Conservation (phyloP, 1,140 invertebrate genomes). For the Pogonomyrmex barbatus region DNA sequence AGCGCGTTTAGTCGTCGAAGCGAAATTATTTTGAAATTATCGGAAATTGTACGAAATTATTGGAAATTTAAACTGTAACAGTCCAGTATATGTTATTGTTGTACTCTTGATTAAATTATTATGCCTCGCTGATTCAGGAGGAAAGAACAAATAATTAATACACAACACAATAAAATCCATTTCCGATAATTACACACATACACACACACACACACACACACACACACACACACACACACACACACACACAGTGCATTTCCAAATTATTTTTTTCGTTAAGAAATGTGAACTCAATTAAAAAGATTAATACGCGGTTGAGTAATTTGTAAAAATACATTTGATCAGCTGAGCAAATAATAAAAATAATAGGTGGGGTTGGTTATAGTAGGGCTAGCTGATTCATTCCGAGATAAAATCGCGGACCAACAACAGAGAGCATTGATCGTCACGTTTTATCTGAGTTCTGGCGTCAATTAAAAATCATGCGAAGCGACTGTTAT, state of each 20-base stretch:
- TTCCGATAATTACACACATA: background rate
- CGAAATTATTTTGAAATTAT: constrained; percentile 6
- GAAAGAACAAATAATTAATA: constrained; percentile 25
- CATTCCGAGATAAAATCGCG: constrained; percentile 28
- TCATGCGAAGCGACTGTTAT: constrained; percentile 22
- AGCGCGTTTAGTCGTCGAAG: background rate
- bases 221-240: no score
- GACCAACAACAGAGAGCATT: background rate
- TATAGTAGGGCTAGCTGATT: background rate
- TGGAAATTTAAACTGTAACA: constrained; percentile 6
- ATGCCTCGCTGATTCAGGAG: background rate
- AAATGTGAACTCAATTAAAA: background rate
- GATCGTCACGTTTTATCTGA: background rate
- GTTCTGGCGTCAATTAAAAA: constrained; percentile 30
- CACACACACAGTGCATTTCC: background rate
- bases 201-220: no score
- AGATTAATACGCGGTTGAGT: background rate
- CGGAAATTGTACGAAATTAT: constrained; percentile 21
- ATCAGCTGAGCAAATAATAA: background rate
- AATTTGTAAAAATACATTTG: background rate
- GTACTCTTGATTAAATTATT: constrained; percentile 35
- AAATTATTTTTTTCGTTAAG: background rate
- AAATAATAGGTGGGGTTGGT: background rate
- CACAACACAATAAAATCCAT: background rate
- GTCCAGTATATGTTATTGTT: constrained; percentile 3